Percentiles rank a stretch among this genome's conserved stretches.
Evolutionary conservation across 2,113 vertebrate genomes (phyloP).

Genomic region (Entomyzon cyanotis): DNA sequence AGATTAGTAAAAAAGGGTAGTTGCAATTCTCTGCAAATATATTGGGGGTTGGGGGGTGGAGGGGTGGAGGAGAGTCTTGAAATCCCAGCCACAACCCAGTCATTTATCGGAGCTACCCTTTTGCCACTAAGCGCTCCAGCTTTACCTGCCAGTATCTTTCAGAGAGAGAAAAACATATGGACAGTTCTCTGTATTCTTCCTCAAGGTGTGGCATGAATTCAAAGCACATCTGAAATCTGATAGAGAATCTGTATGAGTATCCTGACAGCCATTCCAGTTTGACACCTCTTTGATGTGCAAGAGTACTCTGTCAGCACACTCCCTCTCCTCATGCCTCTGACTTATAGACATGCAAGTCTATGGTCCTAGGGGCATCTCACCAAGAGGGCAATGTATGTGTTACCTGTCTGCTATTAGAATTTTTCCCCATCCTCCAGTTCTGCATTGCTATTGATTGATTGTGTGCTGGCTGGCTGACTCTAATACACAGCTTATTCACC

Average conservation of each 20-base stretch:
- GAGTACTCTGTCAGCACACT: not conserved
- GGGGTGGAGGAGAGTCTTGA: not conserved
- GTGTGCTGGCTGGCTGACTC: not conserved
- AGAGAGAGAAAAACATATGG: not conserved
- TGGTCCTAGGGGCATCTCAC: not conserved
- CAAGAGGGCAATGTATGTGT: not conserved
- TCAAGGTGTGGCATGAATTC: not conserved
- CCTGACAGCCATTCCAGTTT: not conserved
- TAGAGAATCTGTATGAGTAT: not conserved
- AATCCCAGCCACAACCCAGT: not conserved
- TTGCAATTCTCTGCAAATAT: not conserved
- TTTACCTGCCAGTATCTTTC: not conserved
- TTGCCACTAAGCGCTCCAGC: not conserved
- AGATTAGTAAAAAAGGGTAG: not conserved
- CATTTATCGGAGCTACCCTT: not conserved
- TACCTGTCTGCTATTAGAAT: not conserved
- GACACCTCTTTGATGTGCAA: not conserved
- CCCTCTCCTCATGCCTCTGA: not conserved
- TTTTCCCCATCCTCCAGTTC: not conserved
- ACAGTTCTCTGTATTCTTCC: not conserved
- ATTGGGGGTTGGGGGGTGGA: fast-evolving
- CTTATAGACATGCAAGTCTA: not conserved
- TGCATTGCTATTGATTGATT: not conserved
- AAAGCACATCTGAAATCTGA: not conserved
- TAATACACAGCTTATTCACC: not conserved